These are phyloP conservation scores for Bemisia tabaci DNA, from an alignment of 1,140 invertebrate species.

Conservation along the genomic window DNA sequence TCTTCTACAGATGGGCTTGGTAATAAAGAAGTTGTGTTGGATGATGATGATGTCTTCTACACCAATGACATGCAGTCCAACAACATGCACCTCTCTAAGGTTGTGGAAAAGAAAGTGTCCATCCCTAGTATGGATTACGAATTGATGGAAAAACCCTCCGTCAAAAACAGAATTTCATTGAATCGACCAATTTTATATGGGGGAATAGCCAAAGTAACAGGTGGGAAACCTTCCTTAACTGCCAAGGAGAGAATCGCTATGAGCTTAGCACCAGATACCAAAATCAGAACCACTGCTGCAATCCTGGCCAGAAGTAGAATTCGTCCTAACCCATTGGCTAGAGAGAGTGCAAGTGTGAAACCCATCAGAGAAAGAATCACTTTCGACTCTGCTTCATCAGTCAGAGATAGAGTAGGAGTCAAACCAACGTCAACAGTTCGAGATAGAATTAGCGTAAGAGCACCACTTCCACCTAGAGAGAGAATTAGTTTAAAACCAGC, in stretches of 20 bases:
- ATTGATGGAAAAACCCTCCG: background rate
- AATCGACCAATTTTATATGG: background rate
- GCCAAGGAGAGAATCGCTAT: background rate
- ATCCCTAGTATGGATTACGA: background rate
- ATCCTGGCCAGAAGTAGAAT: background rate
- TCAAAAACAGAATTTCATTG: background rate
- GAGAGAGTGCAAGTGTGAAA: background rate
- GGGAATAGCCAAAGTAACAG: background rate
- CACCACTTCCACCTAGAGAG: background rate
- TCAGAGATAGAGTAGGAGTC: background rate
- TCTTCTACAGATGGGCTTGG: background rate
- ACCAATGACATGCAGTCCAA: background rate
- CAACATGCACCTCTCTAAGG: background rate
- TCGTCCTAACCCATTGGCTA: no score
- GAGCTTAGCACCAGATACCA: no score
- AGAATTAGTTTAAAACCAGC: background rate
- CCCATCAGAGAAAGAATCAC: background rate
- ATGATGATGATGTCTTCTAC: background rate
- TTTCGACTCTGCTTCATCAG: background rate
- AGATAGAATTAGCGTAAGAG: background rate
- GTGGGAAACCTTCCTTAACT: background rate
- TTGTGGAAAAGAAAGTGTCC: background rate
- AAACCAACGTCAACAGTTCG: background rate
- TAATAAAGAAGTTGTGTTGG: no score
- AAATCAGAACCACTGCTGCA: no score